These are phyloP conservation scores for Styela plicata DNA, from an alignment of 23 tunicate genomes.

Conservation along the genomic window DNA sequence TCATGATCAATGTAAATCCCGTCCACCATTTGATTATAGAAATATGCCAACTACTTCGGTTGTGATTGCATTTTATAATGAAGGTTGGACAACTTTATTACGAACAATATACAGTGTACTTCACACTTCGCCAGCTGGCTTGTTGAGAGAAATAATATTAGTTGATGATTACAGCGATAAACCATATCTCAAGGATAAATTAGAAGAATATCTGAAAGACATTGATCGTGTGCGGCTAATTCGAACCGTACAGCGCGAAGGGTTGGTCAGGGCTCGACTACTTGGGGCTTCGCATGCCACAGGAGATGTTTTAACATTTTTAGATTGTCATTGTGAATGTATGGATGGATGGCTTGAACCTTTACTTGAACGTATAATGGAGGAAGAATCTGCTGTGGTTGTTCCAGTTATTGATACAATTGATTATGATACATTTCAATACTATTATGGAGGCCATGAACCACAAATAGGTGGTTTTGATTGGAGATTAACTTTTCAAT, in stretches of 20 bases:
- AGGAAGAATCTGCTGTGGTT: slow-evolving; percentile 69
- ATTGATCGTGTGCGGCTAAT: slow-evolving; percentile 76
- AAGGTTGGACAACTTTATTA: slow-evolving; percentile 80
- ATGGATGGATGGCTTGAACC: slow-evolving; percentile 98
- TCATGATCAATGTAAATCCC: slow-evolving; percentile 64
- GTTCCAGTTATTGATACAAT: slow-evolving; percentile 96
- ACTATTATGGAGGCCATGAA: slow-evolving; percentile 94
- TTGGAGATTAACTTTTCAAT: slow-evolving; percentile 98
- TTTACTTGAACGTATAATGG: slow-evolving; percentile 72
- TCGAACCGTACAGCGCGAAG: slow-evolving; percentile 88
- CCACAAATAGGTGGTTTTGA: slow-evolving; percentile 99
- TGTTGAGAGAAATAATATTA: slow-evolving; percentile 69
- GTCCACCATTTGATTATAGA: slow-evolving; percentile 72
- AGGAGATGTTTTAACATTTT: slow-evolving; percentile 92
- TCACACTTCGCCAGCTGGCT: slow-evolving; percentile 67
- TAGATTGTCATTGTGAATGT: slow-evolving; percentile 98
- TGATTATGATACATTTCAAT: slow-evolving; percentile 85
- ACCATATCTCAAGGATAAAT: slow-evolving; percentile 58
- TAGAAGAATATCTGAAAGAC: slow-evolving; percentile 49
- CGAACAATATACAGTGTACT: slow-evolving; percentile 84
- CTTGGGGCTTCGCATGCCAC: slow-evolving; percentile 92
- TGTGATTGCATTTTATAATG: slow-evolving; percentile 81
- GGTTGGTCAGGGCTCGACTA: slow-evolving; percentile 91
- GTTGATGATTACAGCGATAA: slow-evolving; percentile 90
- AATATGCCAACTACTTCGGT: slow-evolving; percentile 81